Base-by-base conservation (phyloP, 1,140 invertebrate genomes). In the Drosophila pandora region DNA sequence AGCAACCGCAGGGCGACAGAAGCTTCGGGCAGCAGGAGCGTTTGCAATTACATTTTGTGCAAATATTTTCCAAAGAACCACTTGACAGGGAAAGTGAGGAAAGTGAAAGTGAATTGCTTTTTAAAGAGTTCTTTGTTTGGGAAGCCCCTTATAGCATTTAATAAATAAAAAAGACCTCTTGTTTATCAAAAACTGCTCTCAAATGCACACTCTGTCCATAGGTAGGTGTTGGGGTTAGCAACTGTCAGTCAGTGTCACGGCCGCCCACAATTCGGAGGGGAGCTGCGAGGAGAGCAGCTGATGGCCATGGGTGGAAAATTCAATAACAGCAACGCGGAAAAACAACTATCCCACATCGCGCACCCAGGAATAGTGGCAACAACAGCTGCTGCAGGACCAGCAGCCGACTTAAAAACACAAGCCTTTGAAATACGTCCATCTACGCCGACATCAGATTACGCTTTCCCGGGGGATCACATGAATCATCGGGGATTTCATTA, bases 181-280 rank as follows among this genome's bases (percentile, higher is more conserved):
- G 17, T 28, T 28, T 28, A 28, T 28, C 5, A 28, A 28, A 28
- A 28, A 28, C 25, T 28, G 25, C 5, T 1, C 5, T 28, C 7
- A 28, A 28, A 28, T 28, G 25, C 57, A 74, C 57, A 74, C 17
- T 17, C 17, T 17, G 17, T 1, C 17, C 17, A 17, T 17, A 17
- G 17, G 47, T 60, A 64, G 64, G 60, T 75, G 70, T 54, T 72
- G 61, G 76, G 80, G 80, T 76, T 65, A 73, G 62, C 63, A 58
- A 34, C 76, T 69, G 80, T 79, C 80, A 79, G 67, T 84, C 80
- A 84, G 45, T 72, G 80, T 79, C 80, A 84, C 39, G 81, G 76
- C 72, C 84, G 49, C 43, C 43, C 17, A 21, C 21, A 17, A 23
- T 22, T 58, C 32, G 62, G 13, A 9, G 25, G 17, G 39, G 32